These are phyloP conservation scores for Hipposideros larvatus DNA, from an alignment of 2,797 vertebrate species.

Conservation along the genomic window DNA sequence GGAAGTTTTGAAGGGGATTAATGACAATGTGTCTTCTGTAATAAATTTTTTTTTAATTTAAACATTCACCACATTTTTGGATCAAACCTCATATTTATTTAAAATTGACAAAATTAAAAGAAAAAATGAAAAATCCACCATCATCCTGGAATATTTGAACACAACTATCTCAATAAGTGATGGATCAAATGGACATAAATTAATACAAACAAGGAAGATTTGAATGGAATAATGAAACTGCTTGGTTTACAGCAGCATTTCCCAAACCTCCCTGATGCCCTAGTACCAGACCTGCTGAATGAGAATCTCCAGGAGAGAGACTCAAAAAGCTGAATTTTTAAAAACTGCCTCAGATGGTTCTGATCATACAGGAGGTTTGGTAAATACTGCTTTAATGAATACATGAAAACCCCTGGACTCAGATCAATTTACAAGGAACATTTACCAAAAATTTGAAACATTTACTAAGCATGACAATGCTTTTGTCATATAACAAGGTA, in stretches of 20 bases:
- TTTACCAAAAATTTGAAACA: neutral
- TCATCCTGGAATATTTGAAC: neutral
- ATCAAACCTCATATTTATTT: neutral
- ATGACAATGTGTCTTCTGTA: too few species aligned
- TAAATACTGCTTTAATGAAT: neutral
- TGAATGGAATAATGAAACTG: neutral
- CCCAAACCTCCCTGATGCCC: neutral
- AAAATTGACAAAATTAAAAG: slow-evolving; percentile 17
- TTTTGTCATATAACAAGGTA: neutral
- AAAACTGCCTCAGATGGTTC: neutral
- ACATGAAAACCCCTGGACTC: neutral
- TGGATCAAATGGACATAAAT: neutral
- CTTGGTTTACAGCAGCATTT: neutral
- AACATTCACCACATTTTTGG: too few species aligned
- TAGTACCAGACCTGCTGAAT: neutral
- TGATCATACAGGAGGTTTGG: neutral
- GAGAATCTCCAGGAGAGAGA: neutral
- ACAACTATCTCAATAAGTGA: neutral
- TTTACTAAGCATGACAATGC: neutral
- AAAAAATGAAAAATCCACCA: neutral
- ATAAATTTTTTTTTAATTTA: too few species aligned
- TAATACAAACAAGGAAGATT: neutral
- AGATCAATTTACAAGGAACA: neutral
- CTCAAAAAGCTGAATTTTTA: neutral
- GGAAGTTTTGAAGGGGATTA: too few species aligned